Evolutionary conservation across 2,797 vertebrate genomes (phyloP), one percentile per base, ranked within the genome.

Genomic region (Sebastiscus albofasciatus): DNA sequence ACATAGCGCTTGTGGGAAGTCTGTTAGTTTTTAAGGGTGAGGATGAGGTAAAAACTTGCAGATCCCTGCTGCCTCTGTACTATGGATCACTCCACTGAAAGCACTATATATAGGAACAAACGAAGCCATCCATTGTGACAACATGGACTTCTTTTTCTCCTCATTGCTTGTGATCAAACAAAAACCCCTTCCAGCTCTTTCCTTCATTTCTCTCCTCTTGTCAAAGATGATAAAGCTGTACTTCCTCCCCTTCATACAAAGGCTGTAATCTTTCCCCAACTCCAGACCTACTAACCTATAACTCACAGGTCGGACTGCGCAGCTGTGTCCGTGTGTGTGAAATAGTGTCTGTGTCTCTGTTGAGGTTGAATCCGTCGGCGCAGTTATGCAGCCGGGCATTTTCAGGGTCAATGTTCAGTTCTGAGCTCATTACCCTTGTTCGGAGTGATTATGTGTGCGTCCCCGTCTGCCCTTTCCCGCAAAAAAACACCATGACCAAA

Each of bases 361-460:
- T 20, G 64, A 75, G 69, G 61, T 29, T 62, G 58, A 26, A 39
- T 86, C 68, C 2, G 5, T 85, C 75, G 72, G 72, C 11, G 49
- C 56, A 71, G 33, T 78, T 78, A 79, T 42, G 13, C 20, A 22
- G 77, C 61, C 73, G 49, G 60, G 26, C 58, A 39, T 82, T 88
- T 83, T 80, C 77, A 84, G 76, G 88, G 85, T 91, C 88, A 90
- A 18, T 33, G 79, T 83, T 89, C 79, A 87, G 61, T 70, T 85
- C 70, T 49, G 75, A 83, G 75, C 80, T 90, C 79, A 84, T 89
- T 84, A 83, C 42, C 85, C 73, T 84, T 84, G 72, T 22, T 78
- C 65, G 42, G 12, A 72, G 74, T 66, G 75, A 81, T 75, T 77
- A 59, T 80, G 58, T 65, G 59, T 62, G 61, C 24, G 61, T 68